Percentiles rank a stretch among this genome's conserved stretches.
Conservation (phyloP, 2,113 vertebrate species). For the Colinus virginianus region DNA sequence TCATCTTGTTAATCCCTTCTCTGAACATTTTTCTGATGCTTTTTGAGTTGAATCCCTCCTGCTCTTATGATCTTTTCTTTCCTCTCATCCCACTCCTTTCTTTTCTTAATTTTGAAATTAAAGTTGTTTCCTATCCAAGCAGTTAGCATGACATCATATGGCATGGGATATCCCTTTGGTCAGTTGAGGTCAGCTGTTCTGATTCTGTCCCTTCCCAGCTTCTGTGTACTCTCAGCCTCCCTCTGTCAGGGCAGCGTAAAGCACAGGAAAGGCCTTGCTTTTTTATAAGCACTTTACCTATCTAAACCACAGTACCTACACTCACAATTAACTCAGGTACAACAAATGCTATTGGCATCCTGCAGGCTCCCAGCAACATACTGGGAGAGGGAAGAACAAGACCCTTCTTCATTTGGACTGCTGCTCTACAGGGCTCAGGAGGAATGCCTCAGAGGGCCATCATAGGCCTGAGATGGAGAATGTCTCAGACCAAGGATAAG, state of each 20-base stretch:
- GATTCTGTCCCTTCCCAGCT: background rate
- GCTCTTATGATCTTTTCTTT: no score
- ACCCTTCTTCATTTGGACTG: background rate
- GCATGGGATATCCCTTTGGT: background rate
- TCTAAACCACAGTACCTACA: background rate
- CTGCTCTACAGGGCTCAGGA: background rate
- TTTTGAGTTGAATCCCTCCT: background rate
- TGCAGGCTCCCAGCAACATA: background rate
- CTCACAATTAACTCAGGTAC: background rate
- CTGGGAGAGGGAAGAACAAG: background rate
- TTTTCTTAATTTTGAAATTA: no score
- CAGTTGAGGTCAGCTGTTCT: background rate
- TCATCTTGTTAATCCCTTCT: background rate
- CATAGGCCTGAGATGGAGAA: background rate
- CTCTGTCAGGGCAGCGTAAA: background rate
- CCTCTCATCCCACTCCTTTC: no score
- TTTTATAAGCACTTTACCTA: no score
- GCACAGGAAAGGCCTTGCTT: background rate
- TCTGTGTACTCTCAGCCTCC: background rate
- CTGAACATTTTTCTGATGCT: background rate
- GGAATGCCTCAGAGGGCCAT: background rate
- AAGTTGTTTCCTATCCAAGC: no score
- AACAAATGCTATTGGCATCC: background rate
- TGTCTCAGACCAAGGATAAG: background rate
- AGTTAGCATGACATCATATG: background rate